A percentile compares a stretch with the other conserved stretches of the same genome.
phyloP scores from a whole-genome alignment of 2,113 vertebrate species.

The Gallinago media region DNA sequence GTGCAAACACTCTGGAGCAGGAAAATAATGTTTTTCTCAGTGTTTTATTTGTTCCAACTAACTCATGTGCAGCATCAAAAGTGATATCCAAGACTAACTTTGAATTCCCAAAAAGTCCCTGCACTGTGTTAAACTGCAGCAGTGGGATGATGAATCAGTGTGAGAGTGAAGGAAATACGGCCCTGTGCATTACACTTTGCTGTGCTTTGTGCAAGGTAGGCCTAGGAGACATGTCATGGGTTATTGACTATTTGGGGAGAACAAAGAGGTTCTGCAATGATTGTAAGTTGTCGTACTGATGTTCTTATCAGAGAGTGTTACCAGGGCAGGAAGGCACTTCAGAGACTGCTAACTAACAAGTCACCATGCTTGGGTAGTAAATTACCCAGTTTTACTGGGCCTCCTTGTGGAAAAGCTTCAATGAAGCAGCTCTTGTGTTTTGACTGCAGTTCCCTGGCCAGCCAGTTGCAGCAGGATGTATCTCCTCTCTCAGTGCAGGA shows the following conservation, averaged over 20 bases:
- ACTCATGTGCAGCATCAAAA: background rate
- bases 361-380: background rate
- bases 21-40: background rate
- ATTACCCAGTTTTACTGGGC: background rate
- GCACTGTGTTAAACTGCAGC: background rate
- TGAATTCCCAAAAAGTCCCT: background rate
- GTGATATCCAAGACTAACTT: background rate
- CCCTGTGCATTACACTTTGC: background rate
- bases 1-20: background rate
- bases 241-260: background rate
- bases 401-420: background rate
- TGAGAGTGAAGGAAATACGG: background rate
- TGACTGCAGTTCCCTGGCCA: accelerated
- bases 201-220: background rate
- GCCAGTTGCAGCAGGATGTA: background rate
- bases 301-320: background rate
- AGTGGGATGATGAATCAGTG: background rate
- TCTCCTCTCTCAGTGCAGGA: background rate
- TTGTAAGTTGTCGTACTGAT: accelerated
- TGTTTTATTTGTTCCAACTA: background rate
- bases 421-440: accelerated
- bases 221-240: background rate
- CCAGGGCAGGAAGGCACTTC: background rate
- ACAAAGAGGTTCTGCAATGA: background rate
- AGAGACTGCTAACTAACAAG: background rate